These are phyloP conservation scores for Balearica regulorum DNA, from an alignment of 2,797 vertebrate genomes.

Conservation along the genomic window DNA sequence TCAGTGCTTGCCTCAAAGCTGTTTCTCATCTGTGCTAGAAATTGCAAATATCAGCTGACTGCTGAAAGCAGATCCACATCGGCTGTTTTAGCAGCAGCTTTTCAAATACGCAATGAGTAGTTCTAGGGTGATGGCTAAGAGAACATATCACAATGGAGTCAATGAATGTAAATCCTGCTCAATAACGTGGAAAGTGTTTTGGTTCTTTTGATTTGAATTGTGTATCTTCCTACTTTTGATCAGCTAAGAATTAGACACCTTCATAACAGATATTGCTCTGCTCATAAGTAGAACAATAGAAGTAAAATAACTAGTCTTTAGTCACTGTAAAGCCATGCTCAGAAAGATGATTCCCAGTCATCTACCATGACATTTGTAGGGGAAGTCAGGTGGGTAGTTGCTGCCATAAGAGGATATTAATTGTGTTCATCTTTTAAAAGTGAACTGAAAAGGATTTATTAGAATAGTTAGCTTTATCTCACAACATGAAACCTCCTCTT, in stretches of 20 bases:
- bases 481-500: accelerated
- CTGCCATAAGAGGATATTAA: not conserved
- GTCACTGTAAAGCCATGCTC: not conserved
- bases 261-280: not conserved
- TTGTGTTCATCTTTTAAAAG: not conserved
- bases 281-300: not conserved
- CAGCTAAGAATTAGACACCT: not conserved
- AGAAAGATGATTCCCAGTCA: not conserved
- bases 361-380: not conserved
- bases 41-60: not conserved
- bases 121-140: not conserved
- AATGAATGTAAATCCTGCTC: not conserved
- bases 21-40: not conserved
- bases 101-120: not conserved
- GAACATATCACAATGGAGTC: not conserved
- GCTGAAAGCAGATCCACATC: not conserved
- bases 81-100: not conserved
- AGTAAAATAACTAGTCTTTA: not conserved
- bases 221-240: not conserved
- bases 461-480: not conserved
- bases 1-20: not conserved
- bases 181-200: not conserved
- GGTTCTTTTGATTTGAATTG: not conserved
- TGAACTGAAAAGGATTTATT: not conserved
- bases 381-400: not conserved